A percentile compares a stretch with the other conserved stretches of the same genome.
Evolutionary conservation across 1,140 invertebrate species (phyloP).

Genomic region (Homalodisca vitripennis): DNA sequence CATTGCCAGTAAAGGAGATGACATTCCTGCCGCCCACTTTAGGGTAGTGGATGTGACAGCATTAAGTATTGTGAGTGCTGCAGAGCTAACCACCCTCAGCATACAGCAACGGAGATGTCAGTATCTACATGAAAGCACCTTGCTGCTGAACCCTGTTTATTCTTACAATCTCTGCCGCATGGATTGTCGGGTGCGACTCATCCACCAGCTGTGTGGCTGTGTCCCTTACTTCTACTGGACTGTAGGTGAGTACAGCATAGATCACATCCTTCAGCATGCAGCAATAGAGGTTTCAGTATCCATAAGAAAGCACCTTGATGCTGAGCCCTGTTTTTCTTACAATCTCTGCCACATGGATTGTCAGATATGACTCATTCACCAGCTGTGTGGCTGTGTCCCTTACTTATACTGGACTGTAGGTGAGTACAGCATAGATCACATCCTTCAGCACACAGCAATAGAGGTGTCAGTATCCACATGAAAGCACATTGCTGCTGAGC

Average conservation of each 20-base stretch:
- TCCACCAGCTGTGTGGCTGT: slow-evolving; percentile 59
- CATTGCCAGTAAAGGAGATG: slow-evolving; percentile 53
- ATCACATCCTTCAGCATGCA: no score
- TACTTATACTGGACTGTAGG: no score
- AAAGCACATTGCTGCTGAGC: no score
- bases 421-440: no score
- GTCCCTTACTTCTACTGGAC: slow-evolving; percentile 62
- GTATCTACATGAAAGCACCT: slow-evolving; percentile 60
- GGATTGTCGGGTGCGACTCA: slow-evolving; percentile 60
- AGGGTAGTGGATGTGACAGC: slow-evolving; percentile 47
- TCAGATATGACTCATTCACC: no score
- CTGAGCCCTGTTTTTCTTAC: no score
- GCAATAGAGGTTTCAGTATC: no score
- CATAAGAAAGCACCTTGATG: no score
- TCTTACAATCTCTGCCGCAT: slow-evolving; percentile 63
- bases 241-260: slow-evolving; percentile 51
- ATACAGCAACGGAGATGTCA: slow-evolving; percentile 62
- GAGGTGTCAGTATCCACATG: no score
- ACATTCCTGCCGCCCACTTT: slow-evolving; percentile 49
- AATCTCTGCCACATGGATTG: no score
- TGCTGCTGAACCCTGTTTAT: slow-evolving; percentile 60
- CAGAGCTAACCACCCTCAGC: slow-evolving; percentile 48
- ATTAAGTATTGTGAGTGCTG: slow-evolving; percentile 48
- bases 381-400: no score
- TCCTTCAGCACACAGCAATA: no score